Evolutionary conservation across 2,797 vertebrate species (phyloP).

Genomic region (Microctenopoma lineatum): DNA sequence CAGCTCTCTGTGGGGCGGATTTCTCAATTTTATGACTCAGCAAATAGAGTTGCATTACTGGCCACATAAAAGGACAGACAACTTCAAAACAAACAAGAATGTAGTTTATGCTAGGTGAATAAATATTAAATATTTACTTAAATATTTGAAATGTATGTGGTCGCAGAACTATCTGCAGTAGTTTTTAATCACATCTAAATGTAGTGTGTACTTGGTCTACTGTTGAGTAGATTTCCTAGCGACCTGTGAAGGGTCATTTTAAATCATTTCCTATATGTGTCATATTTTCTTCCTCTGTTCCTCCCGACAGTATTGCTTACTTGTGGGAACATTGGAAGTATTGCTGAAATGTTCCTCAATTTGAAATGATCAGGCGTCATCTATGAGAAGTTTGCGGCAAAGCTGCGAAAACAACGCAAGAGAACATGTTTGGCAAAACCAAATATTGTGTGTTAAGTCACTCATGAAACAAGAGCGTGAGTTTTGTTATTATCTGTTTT

Average conservation of each 20-base stretch:
- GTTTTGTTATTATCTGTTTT: conserved; percentile 41
- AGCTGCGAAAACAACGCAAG: conserved; percentile 3
- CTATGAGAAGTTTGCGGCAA: conserved; percentile 9
- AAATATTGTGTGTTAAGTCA: conserved; percentile 24
- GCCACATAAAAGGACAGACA: conserved; percentile 17
- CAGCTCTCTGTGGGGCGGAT: conserved; percentile 18
- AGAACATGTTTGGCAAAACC: conserved; percentile 5
- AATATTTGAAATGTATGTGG: neutral
- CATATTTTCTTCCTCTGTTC: conserved; percentile 47
- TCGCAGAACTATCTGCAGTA: conserved; percentile 2
- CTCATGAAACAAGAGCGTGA: conserved; percentile 21
- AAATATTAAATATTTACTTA: conserved; percentile 7
- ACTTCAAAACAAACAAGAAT: conserved; percentile 9
- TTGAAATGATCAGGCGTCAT: conserved; percentile 26
- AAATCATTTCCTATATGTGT: conserved; percentile 35
- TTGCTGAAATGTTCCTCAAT: conserved; percentile 24
- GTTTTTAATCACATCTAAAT: conserved; percentile 30
- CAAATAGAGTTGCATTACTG: conserved; percentile 26
- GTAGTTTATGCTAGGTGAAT: conserved; percentile 2
- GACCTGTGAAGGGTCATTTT: conserved; percentile 57
- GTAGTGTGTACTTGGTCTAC: conserved; percentile 3
- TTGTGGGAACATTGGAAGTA: conserved; percentile 34
- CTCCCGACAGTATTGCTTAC: conserved; percentile 49
- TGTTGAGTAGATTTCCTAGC: conserved; percentile 41
- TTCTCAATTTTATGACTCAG: conserved; percentile 36